Percentiles rank a stretch among this genome's conserved stretches.
Conservation (phyloP, 2,113 vertebrate species). For the Eclectus roratus region DNA sequence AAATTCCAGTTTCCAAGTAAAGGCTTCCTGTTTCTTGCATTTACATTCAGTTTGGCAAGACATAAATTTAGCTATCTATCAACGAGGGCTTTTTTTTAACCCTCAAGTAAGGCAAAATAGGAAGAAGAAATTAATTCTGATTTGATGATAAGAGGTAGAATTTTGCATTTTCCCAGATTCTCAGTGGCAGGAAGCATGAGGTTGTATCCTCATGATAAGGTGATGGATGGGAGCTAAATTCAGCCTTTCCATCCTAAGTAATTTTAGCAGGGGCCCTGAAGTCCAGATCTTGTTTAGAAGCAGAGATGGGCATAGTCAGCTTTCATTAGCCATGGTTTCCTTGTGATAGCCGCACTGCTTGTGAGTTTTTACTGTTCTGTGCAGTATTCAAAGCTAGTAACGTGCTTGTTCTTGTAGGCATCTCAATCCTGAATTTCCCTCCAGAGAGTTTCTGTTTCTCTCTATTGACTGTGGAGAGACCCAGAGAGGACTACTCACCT, state of each 20-base stretch:
- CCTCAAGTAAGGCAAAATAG: background rate
- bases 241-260: conserved; percentile 59
- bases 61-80: conserved; percentile 57
- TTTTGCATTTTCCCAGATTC: conserved; percentile 27
- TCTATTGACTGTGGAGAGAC: background rate
- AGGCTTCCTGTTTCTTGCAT: conserved; percentile 81
- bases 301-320: conserved; percentile 33
- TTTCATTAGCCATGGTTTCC: background rate
- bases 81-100: background rate
- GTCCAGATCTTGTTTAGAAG: conserved; percentile 43
- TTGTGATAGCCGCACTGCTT: background rate
- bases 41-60: conserved; percentile 74
- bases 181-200: conserved; percentile 32
- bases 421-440: background rate
- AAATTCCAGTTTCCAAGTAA: conserved; percentile 83
- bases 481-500: background rate
- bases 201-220: conserved; percentile 63
- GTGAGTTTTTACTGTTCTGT: conserved; percentile 36
- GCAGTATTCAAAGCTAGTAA: conserved; percentile 9
- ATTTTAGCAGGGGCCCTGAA: conserved; percentile 55
- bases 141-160: background rate
- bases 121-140: conserved; percentile 20
- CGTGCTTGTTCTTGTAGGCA: background rate
- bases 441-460: background rate
- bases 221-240: conserved; percentile 55